Evolutionary conservation across 2,797 vertebrate species (phyloP).

Genomic region (Valencia hispanica): DNA sequence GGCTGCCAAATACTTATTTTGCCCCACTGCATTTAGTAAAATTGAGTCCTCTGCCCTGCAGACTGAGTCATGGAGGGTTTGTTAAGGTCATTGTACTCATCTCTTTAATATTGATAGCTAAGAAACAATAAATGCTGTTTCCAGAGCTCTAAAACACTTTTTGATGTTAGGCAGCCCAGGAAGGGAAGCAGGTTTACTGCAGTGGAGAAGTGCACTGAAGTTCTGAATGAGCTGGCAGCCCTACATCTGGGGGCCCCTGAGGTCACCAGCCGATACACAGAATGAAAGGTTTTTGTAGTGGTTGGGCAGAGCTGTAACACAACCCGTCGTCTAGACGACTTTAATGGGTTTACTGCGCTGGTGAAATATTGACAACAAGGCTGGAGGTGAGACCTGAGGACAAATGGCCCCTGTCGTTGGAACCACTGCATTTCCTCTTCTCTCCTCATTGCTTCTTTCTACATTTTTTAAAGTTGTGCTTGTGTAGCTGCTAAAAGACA

Average conservation of each 20-base stretch:
- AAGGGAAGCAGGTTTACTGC: constrained; percentile 51
- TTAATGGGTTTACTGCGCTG: constrained; percentile 79
- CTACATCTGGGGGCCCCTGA: constrained; percentile 66
- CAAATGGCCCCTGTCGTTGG: constrained; percentile 63
- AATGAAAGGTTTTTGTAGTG: constrained; percentile 75
- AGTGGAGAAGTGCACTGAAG: constrained; percentile 38
- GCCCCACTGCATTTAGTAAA: constrained; percentile 17
- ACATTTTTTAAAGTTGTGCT: constrained; percentile 39
- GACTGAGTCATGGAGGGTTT: constrained; percentile 41
- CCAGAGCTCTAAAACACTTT: constrained; percentile 43
- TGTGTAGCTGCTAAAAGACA: constrained; percentile 45
- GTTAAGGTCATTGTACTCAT: constrained; percentile 41
- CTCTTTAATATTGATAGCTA: constrained; percentile 30
- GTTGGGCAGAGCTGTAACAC: constrained; percentile 68
- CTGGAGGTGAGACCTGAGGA: constrained; percentile 66
- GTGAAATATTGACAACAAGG: constrained; percentile 79
- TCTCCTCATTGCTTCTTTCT: constrained; percentile 34
- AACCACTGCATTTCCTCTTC: constrained; percentile 61
- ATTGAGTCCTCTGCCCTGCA: constrained; percentile 39
- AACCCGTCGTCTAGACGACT: constrained; percentile 79
- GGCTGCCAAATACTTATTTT: no score
- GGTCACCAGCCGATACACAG: constrained; percentile 72
- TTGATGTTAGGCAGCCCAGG: constrained; percentile 33
- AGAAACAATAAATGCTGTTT: constrained; percentile 12
- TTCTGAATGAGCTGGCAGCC: constrained; percentile 58